Evolutionary conservation across 92 coral and sea anemone species (phyloP), one percentile per base, ranked within the genome.

Genomic region (Muricea muricata): DNA sequence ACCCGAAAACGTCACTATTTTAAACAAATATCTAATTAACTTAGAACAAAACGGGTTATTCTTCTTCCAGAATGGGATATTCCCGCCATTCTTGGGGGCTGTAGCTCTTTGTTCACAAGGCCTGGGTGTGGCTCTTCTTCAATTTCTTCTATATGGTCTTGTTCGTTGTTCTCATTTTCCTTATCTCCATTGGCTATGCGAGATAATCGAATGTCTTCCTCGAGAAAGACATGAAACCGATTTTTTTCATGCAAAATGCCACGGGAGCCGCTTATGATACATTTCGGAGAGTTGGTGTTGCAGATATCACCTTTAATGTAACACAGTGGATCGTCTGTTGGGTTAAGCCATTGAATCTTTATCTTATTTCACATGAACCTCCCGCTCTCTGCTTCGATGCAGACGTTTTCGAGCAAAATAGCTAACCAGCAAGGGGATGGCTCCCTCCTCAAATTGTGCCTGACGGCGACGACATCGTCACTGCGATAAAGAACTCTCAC

Each of bases 361-460:
- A 68, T 77, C 40, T 65, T 84, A 21, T 89, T 72, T 45, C 32
- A 23, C 37, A 80, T 24, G 47, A 54, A 89, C 33, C 73, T 81
- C 57, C 84, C 83, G 58, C 50, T 87, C 57, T 39, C 60, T 50
- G 65, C 79, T 35, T 50, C 79, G 20, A 79, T 42, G 63, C 57
- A 84, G 20, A 85, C 89, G 45, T 89, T 86, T 37, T 89, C 69
- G 30, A 48, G 18, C 12, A 78, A 41, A 78, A 63, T 80, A 26
- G 89, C 92, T 29, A 85, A 48, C 89, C 89, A 89, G 54, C 80
- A 80, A 1, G 85, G 93, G 35, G 74, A 80, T 18, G 81, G 52
- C 73, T 85, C 81, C 65, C 84, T 24, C 48, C 87, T 79, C n/a
- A 78, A 73, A 73, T 85, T 61, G 78, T 81, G 84, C 29, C 90